Evolutionary conservation across 2,113 vertebrate species (phyloP).

Genomic region (Chlamydotis undulata): DNA sequence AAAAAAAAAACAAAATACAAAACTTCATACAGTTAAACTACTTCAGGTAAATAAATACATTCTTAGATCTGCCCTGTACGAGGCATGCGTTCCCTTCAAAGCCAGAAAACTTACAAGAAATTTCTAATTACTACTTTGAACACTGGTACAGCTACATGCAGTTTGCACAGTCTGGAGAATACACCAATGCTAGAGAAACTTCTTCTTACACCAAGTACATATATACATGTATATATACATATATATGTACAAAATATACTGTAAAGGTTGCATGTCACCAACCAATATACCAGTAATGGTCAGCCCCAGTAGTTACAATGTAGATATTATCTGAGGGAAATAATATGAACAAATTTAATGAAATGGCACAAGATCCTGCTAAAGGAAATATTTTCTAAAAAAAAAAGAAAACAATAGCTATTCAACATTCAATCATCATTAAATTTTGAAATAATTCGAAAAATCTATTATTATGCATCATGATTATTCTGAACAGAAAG

Average conservation of each 20-base stretch:
- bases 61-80: neutral
- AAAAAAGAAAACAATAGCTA: neutral
- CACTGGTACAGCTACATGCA: neutral
- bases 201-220: neutral
- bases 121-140: neutral
- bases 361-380: neutral
- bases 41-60: neutral
- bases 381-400: neutral
- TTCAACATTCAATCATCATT: neutral
- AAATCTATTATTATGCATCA: neutral
- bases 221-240: neutral
- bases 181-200: neutral
- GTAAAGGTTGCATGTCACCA: neutral
- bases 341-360: neutral
- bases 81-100: neutral
- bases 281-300: neutral
- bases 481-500: neutral
- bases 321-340: neutral
- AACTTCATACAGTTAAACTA: neutral
- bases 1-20: neutral
- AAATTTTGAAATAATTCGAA: neutral
- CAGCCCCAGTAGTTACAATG: neutral
- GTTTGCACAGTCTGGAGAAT: neutral
- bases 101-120: neutral
- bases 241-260: neutral